Percentiles rank a stretch among this genome's conserved stretches.
Evolutionary conservation across 2,888 invertebrate genomes (phyloP).

Genomic region (Sipha maydis): DNA sequence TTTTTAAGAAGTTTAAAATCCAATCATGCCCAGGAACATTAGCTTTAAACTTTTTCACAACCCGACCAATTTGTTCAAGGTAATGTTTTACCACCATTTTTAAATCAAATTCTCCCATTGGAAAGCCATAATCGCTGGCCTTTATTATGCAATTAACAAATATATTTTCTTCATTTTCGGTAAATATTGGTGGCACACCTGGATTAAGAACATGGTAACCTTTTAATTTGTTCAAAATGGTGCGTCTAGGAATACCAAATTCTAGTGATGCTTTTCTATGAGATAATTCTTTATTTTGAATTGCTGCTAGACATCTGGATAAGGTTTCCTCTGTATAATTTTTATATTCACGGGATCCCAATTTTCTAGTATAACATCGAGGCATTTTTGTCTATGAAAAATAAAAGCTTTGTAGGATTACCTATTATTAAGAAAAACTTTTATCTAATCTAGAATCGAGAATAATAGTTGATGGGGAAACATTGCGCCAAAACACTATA

Average conservation of each 20-base stretch:
- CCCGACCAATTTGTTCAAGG: background rate
- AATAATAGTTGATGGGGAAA: no score
- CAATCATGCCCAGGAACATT: background rate
- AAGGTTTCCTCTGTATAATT: background rate
- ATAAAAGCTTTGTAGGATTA: background rate
- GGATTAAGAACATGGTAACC: no score
- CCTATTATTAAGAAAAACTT: constrained; percentile 11
- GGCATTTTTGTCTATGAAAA: constrained; percentile 22
- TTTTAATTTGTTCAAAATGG: constrained; percentile 12
- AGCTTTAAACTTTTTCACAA: background rate
- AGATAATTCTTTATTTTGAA: no score
- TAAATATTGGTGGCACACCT: no score
- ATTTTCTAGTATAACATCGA: background rate
- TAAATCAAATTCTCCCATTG: constrained; percentile 8
- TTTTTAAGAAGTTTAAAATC: no score
- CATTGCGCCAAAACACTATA: constrained; percentile 15
- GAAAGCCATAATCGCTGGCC: no score
- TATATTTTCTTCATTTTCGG: no score
- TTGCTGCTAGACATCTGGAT: background rate
- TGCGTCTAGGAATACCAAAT: constrained; percentile 9
- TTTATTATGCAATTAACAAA: no score
- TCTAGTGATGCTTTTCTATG: no score
- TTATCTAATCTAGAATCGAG: constrained; percentile 12
- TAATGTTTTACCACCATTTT: constrained; percentile 21
- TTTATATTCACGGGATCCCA: background rate